Base-by-base conservation (phyloP, 2,888 invertebrate species). In the Chelonus formosanus region DNA sequence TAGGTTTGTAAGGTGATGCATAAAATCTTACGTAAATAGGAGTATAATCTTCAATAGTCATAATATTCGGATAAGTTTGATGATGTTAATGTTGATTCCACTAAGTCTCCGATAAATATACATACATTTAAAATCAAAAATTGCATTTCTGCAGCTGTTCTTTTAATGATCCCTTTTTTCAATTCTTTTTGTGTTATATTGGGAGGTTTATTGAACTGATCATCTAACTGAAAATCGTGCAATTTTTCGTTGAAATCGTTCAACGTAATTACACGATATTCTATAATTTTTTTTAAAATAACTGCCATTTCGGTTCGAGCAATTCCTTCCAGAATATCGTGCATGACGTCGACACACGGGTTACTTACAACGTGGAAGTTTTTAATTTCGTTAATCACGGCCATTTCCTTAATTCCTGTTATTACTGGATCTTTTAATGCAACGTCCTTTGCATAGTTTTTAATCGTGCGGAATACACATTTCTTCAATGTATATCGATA, bases 101-200 rank as follows among this genome's bases (percentile, higher is more conserved):
- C n/a, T 6, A 34, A 45, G 32, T 58, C 36, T 3, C 52, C 53
- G 6, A 64, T 7, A 4, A 64, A 43, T 10, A 64, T 31, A 6
- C 34, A 20, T 3, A 43, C 6, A 48, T 63, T 54, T 10, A 63
- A 34, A 40, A 57, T 43, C 3, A 63, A 63, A 32, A 7, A 10
- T 50, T 63, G 48, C 34, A 57, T 57, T 52, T 63, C 57, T 3
- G 63, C n/a, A n/a, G 57, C 63, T 5, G 63, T 57, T n/a, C 43
- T 40, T 57, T 50, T 63, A n/a, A n/a, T n/a, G n/a, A n/a, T n/a
- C n/a, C n/a, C n/a, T n/a, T n/a, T n/a, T n/a, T n/a, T n/a, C n/a
- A n/a, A n/a, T n/a, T n/a, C n/a, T n/a, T n/a, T n/a, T n/a, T n/a
- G n/a, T n/a, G n/a, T n/a, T n/a, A n/a, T n/a, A n/a, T n/a, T n/a